These are phyloP conservation scores for Drosophila longiperda DNA, from an alignment of 2,888 invertebrate genomes.

Conservation along the genomic window DNA sequence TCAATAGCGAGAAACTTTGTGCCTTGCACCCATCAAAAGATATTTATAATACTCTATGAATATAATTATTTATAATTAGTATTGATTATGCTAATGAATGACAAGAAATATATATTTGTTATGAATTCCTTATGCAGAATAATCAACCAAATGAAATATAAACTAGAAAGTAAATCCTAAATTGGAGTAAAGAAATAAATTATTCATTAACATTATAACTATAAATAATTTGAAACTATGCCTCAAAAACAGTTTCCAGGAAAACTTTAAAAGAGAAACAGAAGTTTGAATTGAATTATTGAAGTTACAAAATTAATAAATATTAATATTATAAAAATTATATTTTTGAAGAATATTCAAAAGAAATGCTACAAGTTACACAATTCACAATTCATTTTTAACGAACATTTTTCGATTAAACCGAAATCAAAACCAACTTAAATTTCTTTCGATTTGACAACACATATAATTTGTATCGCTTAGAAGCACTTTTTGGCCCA, in stretches of 20 bases:
- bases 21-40: not conserved
- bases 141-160: not conserved
- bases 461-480: not conserved
- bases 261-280: not conserved
- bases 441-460: accelerated
- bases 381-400: too few species aligned
- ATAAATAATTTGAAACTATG: not conserved
- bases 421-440: not conserved
- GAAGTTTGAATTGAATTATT: not conserved
- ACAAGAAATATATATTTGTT: not conserved
- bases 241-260: too few species aligned
- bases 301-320: not conserved
- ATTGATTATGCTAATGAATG: slow-evolving; percentile 16
- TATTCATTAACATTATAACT: not conserved
- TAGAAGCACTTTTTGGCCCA: slow-evolving; percentile 7
- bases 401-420: not conserved
- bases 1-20: not conserved
- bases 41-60: not conserved
- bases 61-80: slow-evolving; percentile 5
- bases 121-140: not conserved
- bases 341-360: too few species aligned
- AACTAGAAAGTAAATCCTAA: not conserved
- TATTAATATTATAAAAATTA: not conserved
- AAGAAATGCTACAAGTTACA: too few species aligned
- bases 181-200: not conserved